Evolutionary conservation across 2,888 invertebrate species (phyloP).

Genomic region (Chelonus formosanus): DNA sequence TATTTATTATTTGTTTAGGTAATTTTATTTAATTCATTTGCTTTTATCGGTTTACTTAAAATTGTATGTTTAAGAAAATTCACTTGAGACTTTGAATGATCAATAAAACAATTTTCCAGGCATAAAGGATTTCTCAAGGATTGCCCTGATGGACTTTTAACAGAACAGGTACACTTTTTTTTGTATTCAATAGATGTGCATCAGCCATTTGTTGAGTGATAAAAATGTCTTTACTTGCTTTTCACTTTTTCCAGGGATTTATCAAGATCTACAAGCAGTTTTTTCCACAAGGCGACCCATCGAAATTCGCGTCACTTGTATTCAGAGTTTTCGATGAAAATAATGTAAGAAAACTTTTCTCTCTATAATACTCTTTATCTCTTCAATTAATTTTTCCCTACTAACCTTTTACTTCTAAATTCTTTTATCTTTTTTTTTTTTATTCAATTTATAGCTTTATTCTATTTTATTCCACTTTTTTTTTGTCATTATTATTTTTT

Average conservation of each 20-base stretch:
- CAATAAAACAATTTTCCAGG: conserved; percentile 67
- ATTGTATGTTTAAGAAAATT: too few relatives aligned
- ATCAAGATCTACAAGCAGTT: conserved; percentile 99
- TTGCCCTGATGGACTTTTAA: conserved; percentile 93
- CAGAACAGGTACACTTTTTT: conserved; percentile 80
- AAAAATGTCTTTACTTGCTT: background rate
- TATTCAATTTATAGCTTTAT: background rate
- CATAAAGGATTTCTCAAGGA: conserved; percentile 97
- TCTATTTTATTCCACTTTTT: background rate
- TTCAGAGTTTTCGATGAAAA: conserved; percentile 99
- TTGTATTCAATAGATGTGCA: conserved; percentile 32
- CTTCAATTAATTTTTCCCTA: conserved; percentile 7
- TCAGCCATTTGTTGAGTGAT: conserved; percentile 28
- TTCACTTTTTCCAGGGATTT: conserved; percentile 78
- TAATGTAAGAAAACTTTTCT: conserved; percentile 76
- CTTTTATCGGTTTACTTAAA: too few relatives aligned
- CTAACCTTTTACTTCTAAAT: background rate
- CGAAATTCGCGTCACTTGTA: conserved; percentile 96
- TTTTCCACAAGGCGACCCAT: conserved; percentile 99
- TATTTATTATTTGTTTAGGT: too few relatives aligned
- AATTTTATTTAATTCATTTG: too few relatives aligned
- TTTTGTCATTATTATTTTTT: background rate
- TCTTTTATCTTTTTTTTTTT: conserved; percentile 4
- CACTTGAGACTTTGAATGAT: too few relatives aligned
- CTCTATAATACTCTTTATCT: conserved; percentile 2